Conservation (phyloP, 2,888 invertebrate species). For the Stratiomys singularior region DNA sequence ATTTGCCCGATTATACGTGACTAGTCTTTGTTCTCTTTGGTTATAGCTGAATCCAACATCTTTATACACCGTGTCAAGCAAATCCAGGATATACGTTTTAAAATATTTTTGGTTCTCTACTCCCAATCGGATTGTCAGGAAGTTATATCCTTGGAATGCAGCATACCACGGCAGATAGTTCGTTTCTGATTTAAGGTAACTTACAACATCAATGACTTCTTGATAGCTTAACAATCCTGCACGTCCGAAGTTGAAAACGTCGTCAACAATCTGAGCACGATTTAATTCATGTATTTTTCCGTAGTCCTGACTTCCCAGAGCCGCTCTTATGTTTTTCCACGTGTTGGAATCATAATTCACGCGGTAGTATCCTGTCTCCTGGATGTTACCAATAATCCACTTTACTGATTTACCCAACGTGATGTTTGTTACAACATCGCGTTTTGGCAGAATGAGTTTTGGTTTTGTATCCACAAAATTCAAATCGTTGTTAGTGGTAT, state of each 20-base stretch:
- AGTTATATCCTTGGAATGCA: conserved; percentile 67
- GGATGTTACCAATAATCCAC: conserved; percentile 73
- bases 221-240: conserved; percentile 71
- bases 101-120: conserved; percentile 56
- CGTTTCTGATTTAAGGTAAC: conserved; percentile 75
- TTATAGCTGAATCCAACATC: conserved; percentile 67
- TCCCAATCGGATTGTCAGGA: conserved; percentile 60
- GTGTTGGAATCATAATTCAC: conserved; percentile 73
- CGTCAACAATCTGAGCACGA: conserved; percentile 84
- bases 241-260: conserved; percentile 81
- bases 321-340: conserved; percentile 68
- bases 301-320: conserved; percentile 65
- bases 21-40: conserved; percentile 67
- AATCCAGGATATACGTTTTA: conserved; percentile 64
- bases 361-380: conserved; percentile 74
- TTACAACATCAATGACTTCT: conserved; percentile 73
- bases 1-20: conserved; percentile 70
- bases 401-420: conserved; percentile 54
- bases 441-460: conserved; percentile 54
- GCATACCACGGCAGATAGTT: conserved; percentile 84
- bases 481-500: conserved; percentile 55
- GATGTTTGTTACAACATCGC: not conserved
- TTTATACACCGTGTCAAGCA: conserved; percentile 67
- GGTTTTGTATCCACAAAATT: conserved; percentile 58
- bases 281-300: conserved; percentile 72